Evolutionary conservation across 2,113 vertebrate species (phyloP).

Genomic region (Strix uralensis): DNA sequence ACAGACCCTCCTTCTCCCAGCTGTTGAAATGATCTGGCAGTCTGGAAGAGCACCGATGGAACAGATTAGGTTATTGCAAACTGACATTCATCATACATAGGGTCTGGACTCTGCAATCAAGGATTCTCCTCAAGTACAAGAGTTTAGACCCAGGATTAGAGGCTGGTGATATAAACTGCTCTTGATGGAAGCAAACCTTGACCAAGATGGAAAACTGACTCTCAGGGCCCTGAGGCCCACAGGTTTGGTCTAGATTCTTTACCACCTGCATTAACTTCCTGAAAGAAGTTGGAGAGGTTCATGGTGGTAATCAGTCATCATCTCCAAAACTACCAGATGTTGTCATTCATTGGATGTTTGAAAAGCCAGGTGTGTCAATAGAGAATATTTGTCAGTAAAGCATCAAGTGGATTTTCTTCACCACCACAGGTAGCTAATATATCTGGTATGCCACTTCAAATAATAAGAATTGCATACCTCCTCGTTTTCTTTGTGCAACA

Average conservation of each 20-base stretch:
- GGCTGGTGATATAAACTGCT: accelerated
- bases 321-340: background rate
- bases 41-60: background rate
- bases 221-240: background rate
- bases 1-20: background rate
- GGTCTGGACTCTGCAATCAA: background rate
- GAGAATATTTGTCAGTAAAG: background rate
- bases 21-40: background rate
- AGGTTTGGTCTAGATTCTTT: background rate
- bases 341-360: background rate
- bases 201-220: background rate
- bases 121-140: background rate
- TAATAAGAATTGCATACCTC: background rate
- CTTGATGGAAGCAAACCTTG: background rate
- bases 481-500: background rate
- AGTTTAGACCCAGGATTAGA: background rate
- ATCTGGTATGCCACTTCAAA: background rate
- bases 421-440: background rate
- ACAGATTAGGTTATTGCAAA: background rate
- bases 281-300: background rate
- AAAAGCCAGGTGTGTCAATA: background rate
- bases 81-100: background rate
- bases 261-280: background rate
- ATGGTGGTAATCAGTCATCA: background rate
- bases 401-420: background rate